Conservation (phyloP, 2,888 invertebrate species). For the Epistrophe grossulariae region DNA sequence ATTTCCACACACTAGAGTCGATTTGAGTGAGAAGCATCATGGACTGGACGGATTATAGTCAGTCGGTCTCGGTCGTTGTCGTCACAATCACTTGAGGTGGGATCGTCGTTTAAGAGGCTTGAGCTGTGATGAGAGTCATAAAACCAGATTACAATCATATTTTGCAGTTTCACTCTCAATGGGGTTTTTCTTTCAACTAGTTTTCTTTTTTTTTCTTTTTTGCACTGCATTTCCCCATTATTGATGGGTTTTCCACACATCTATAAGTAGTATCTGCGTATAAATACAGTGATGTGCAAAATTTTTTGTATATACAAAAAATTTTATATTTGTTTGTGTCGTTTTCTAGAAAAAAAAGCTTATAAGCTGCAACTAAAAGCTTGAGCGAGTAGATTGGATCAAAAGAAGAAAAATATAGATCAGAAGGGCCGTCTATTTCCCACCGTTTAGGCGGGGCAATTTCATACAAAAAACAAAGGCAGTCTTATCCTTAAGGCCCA, state of each 20-base stretch:
- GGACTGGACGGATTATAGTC: background rate
- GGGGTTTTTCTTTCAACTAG: conserved; percentile 31
- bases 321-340: no score
- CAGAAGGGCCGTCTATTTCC: no score
- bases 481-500: no score
- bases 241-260: conserved; percentile 33
- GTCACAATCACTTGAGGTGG: conserved; percentile 10
- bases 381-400: no score
- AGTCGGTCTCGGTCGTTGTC: background rate
- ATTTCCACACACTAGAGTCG: background rate
- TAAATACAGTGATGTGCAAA: background rate
- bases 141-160: conserved; percentile 21
- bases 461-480: no score
- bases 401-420: no score
- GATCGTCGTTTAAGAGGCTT: conserved; percentile 35
- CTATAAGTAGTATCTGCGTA: background rate
- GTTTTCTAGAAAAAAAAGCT: no score
- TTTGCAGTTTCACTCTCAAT: conserved; percentile 59
- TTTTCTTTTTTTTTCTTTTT: conserved; percentile 28
- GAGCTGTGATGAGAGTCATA: background rate
- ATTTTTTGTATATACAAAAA: background rate
- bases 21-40: background rate
- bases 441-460: no score
- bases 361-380: no score
- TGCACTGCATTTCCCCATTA: conserved; percentile 18